Evolutionary conservation across 1,140 invertebrate genomes (phyloP), one percentile per base, ranked within the genome.

Genomic region (Chironomus tepperi): DNA sequence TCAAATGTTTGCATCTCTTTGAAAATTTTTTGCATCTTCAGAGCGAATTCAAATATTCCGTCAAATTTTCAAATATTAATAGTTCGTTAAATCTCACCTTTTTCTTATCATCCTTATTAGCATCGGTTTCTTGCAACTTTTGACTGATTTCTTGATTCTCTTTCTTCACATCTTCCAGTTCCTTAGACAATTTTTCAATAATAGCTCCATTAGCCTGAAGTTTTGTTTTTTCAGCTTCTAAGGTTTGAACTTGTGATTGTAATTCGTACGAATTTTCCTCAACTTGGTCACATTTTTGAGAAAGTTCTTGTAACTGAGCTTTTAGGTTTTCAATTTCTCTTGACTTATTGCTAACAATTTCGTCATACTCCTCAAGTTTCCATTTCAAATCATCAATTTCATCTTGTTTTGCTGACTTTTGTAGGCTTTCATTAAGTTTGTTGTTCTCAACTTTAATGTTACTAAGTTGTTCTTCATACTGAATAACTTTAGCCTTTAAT

Each of bases 381-480:
- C 19, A 21, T 70, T 18, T 70, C 18, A 70, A 70, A 21, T 70
- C 65, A 18, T 70, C 65, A 21, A 70, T 57, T 57, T 57, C 65
- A 70, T 70, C 65, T 19, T 70, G 3, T 18, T 18, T 8, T 10
- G 65, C n/a, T 18, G 65, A 70, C 19, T 70, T 18, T 70, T 70
- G 65, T 18, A 70, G n/a, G 18, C 65, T 70, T 7, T 70, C 19
- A 21, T 70, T 70, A 5, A 70, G 18, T 70, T 70, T 70, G 77
- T 43, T 74, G 43, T 43, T 74, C 76, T 70, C 21, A 75, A 77
- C 24, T n/a, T 43, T 42, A 16, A 42, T 15, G 8, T n/a, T 9
- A 43, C 34, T 73, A 8, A 73, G 6, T 42, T 73, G 73, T 12
- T 42, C 73, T 42, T 73, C 34, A 42, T 73, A 73, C 16, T 73